A percentile compares a stretch with the other conserved stretches of the same genome.
Conservation (phyloP, 2,113 vertebrate species). For the Platysteira castanea region DNA sequence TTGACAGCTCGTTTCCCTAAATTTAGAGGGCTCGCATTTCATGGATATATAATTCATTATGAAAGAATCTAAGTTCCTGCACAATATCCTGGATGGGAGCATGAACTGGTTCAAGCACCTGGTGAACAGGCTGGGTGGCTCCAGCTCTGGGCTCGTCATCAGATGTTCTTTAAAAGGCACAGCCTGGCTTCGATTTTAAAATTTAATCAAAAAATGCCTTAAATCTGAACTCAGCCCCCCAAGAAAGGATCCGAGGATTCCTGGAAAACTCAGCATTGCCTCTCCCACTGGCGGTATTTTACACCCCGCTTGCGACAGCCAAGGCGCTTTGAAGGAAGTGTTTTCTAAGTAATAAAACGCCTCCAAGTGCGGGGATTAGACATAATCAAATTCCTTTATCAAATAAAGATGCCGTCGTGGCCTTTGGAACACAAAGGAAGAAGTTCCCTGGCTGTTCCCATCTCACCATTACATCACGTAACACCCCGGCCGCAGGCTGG, state of each 20-base stretch:
- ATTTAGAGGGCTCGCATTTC: conserved; percentile 26
- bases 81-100: neutral
- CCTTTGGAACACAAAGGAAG: conserved; percentile 27
- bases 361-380: conserved; percentile 24
- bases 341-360: conserved; percentile 41
- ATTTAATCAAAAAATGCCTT: neutral
- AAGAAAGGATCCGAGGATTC: neutral
- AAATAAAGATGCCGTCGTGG: conserved; percentile 51
- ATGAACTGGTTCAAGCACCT: neutral
- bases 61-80: conserved; percentile 18
- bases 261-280: neutral
- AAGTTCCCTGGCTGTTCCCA: conserved; percentile 5
- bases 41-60: neutral
- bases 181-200: neutral
- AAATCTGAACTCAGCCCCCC: neutral
- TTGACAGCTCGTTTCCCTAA: conserved; percentile 24
- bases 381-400: conserved; percentile 61
- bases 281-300: neutral
- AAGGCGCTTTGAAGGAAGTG: neutral
- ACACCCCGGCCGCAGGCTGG: neutral
- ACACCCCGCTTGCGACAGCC: accelerated
- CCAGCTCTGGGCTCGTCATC: neutral
- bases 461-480: neutral
- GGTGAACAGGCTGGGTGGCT: neutral
- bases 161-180: neutral